phyloP scores from a whole-genome alignment of 2,113 vertebrate species.

The Blennius ocellaris region DNA sequence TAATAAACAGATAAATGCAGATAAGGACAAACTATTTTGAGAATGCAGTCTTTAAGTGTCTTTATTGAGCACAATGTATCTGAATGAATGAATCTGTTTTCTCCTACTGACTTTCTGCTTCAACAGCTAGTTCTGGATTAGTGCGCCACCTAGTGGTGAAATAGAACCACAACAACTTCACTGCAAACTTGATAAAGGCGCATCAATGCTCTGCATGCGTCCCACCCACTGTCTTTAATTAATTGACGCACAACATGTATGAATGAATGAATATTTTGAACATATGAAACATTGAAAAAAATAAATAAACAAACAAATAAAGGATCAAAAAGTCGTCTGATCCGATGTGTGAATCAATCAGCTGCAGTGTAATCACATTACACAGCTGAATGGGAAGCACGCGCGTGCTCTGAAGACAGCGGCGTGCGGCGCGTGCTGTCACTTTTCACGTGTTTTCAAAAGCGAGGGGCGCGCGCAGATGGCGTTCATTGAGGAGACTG shows the following conservation, averaged over 20 bases:
- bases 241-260: no score
- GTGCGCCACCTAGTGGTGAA: constrained; percentile 66
- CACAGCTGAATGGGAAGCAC: constrained; percentile 58
- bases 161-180: constrained; percentile 14
- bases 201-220: not conserved
- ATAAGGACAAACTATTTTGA: no score
- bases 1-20: no score
- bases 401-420: constrained; percentile 36
- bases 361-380: constrained; percentile 67
- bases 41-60: not conserved
- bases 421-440: constrained; percentile 62
- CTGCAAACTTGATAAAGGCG: no score
- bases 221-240: no score
- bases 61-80: not conserved
- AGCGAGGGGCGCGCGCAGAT: constrained; percentile 73
- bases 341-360: constrained; percentile 54
- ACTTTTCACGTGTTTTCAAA: constrained; percentile 67
- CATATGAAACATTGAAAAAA: not conserved
- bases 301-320: not conserved
- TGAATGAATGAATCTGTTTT: not conserved
- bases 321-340: no score
- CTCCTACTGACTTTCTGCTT: not conserved
- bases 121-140: constrained; percentile 41
- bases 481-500: constrained; percentile 71
- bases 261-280: no score